Conservation (phyloP, 2,113 vertebrate species). For the Australoheros scitulus region DNA sequence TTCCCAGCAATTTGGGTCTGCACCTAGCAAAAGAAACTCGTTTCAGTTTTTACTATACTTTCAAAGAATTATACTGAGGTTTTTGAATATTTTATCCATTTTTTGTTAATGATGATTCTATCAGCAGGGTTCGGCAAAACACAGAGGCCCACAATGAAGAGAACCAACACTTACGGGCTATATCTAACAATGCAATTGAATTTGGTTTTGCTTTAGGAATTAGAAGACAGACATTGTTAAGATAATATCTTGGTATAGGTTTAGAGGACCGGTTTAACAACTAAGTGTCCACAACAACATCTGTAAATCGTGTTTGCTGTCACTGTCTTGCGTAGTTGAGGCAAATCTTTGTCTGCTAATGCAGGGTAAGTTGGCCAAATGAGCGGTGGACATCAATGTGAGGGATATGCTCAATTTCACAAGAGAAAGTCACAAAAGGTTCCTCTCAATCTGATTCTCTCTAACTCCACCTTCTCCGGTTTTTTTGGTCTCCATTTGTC, state of each 20-base stretch:
- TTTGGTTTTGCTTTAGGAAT: background rate
- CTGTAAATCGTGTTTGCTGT: constrained; percentile 15
- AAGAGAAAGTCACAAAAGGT: constrained; percentile 52
- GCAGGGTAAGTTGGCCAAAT: constrained; percentile 34
- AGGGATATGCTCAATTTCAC: constrained; percentile 69
- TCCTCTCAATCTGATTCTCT: constrained; percentile 47
- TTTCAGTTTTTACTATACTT: background rate
- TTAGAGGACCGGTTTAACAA: background rate
- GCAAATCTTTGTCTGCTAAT: constrained; percentile 44
- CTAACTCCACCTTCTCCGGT: constrained; percentile 4
- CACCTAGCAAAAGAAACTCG: background rate
- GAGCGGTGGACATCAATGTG: constrained; percentile 21
- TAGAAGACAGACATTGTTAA: background rate
- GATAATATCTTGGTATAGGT: background rate
- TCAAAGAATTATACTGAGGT: background rate
- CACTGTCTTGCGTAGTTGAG: constrained; percentile 24
- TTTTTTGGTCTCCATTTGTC: constrained; percentile 13
- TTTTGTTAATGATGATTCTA: background rate
- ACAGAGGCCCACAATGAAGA: background rate
- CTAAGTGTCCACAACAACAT: background rate
- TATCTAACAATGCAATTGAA: background rate
- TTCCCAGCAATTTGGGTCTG: background rate
- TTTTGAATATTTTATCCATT: background rate
- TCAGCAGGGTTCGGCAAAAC: background rate
- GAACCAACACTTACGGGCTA: background rate